Evolutionary conservation across 2,113 vertebrate genomes (phyloP).

Genomic region (Rattus rattus): DNA sequence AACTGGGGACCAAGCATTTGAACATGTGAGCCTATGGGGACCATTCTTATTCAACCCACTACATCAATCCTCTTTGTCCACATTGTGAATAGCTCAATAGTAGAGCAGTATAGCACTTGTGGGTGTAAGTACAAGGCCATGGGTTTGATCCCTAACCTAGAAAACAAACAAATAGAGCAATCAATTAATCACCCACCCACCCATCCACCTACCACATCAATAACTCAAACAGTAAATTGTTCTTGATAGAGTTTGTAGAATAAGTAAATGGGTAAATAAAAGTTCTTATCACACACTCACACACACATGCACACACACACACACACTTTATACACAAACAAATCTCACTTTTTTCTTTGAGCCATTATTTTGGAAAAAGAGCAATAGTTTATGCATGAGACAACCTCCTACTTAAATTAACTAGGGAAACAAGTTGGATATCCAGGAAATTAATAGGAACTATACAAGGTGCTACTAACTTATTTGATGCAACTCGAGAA

Average conservation of each 20-base stretch:
- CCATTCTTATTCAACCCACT: neutral
- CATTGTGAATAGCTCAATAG: neutral
- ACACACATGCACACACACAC: no score
- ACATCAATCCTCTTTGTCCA: neutral
- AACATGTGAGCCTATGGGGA: neutral
- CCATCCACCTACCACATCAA: neutral
- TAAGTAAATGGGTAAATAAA: conserved; percentile 35
- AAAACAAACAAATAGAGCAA: neutral
- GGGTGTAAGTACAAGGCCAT: no score
- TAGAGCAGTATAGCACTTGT: neutral
- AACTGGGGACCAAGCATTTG: neutral
- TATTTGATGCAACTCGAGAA: neutral
- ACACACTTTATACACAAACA: neutral
- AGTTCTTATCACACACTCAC: neutral
- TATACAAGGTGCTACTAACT: neutral
- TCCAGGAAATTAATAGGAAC: conserved; percentile 4
- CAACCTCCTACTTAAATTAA: neutral
- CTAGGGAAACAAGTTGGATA: neutral
- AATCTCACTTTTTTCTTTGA: neutral
- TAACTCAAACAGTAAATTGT: neutral
- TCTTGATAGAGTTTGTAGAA: neutral
- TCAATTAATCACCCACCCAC: neutral
- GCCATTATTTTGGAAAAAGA: neutral
- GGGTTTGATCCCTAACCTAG: neutral
- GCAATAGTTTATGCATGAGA: neutral